Evolutionary conservation across 2,113 vertebrate species (phyloP), one percentile per base, ranked within the genome.

Genomic region (Solea senegalensis): DNA sequence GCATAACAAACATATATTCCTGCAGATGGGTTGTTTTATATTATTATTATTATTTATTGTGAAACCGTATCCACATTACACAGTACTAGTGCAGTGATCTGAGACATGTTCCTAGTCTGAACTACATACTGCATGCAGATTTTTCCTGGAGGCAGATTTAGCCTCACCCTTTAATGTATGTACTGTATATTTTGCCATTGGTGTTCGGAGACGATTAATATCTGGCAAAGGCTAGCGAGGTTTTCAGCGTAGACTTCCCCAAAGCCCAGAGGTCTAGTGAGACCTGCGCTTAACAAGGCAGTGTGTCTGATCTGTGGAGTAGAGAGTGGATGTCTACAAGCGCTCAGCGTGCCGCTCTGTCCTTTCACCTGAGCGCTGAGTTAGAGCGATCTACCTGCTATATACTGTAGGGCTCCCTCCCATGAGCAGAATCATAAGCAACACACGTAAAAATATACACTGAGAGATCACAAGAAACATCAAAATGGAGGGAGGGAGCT

Each of bases 271-370:
- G 70, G 81, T 84, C 74, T 74, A 43, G 54, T 52, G 70, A 82
- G 71, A 78, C 65, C 65, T 28, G 60, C 69, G 70, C 72, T 72
- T 68, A 86, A 86, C 77, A 72, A 84, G 75, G 55, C 65, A n/a
- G 41, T 4, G 74, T 21, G 65, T 82, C 56, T 81, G 70, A 84
- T 83, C 65, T 76, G 57, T 4, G 54, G 64, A 74, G 63, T 39
- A 72, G 62, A 85, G 63, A 81, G 82, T 55, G 60, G 65, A 71
- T 70, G 80, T 84, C 74, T 82, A 73, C 78, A 66, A 68, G 84
- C 83, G 76, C 81, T 78, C 81, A 40, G 78, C 82, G 34, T 65
- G 84, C 65, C 27, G 55, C 34, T 34, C 34, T 34, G 34, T 34
- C 34, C 34, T 79, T 77, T 74, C 8, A n/a, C 60, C 69, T 49